phyloP scores from a whole-genome alignment of 2,113 vertebrate genomes.

The Atherinomorus stipes region DNA sequence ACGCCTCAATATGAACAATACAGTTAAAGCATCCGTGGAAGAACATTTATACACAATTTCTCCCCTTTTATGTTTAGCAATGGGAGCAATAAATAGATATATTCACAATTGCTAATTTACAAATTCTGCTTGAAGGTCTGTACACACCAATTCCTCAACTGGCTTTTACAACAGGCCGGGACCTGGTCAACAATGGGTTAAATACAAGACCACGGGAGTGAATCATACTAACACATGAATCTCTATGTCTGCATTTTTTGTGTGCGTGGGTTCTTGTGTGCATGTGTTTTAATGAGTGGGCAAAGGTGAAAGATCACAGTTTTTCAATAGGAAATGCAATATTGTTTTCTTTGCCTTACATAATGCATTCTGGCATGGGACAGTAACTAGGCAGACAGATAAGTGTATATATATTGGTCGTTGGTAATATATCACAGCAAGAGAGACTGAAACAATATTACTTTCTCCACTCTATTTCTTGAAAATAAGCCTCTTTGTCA shows the following conservation, averaged over 20 bases:
- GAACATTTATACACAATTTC: too few species aligned
- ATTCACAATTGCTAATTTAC: too few species aligned
- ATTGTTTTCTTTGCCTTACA: conserved; percentile 54
- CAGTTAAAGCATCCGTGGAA: too few species aligned
- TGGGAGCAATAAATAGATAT: too few species aligned
- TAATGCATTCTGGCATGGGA: conserved; percentile 47
- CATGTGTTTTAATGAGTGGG: conserved; percentile 28
- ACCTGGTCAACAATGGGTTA: not conserved
- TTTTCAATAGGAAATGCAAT: conserved; percentile 67
- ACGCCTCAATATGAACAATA: too few species aligned
- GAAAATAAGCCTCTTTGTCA: conserved; percentile 60
- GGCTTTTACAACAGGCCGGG: too few species aligned
- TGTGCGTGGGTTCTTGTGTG: not conserved
- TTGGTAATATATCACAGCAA: conserved; percentile 63
- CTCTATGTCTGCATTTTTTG: not conserved
- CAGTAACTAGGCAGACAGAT: conserved; percentile 46
- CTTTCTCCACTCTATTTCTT: conserved; percentile 55
- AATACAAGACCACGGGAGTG: not conserved
- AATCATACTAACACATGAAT: conserved; percentile 13
- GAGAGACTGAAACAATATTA: conserved; percentile 64
- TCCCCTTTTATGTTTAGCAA: too few species aligned
- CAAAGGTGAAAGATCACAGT: conserved; percentile 57
- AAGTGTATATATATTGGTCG: conserved; percentile 48
- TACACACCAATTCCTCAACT: too few species aligned
- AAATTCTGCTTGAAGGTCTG: too few species aligned